Evolutionary conservation across 1,140 invertebrate genomes (phyloP).

Genomic region (Coptotermes formosanus): DNA sequence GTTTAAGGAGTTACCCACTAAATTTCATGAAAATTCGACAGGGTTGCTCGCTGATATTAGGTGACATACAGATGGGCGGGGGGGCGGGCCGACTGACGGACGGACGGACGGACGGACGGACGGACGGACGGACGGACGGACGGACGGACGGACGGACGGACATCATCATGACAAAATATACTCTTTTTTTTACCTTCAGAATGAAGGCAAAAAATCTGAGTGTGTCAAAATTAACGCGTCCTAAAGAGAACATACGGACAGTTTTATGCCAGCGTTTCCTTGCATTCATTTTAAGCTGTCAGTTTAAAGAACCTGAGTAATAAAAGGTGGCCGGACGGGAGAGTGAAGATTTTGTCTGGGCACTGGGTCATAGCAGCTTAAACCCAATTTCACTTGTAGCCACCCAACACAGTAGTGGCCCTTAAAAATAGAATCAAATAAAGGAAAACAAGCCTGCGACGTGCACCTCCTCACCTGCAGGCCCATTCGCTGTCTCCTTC

Average conservation of each 20-base stretch:
- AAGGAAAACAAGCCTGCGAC: neutral
- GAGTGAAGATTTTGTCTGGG: neutral
- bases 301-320: neutral
- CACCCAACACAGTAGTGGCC: neutral
- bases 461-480: neutral
- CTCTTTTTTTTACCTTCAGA: neutral
- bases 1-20: too few species aligned
- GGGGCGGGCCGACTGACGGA: too few species aligned
- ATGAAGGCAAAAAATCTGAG: too few species aligned
- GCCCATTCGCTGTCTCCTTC: neutral
- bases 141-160: too few species aligned
- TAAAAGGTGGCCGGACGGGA: neutral
- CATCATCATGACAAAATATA: too few species aligned
- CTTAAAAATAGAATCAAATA: constrained; percentile 15
- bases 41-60: too few species aligned
- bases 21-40: too few species aligned
- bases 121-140: too few species aligned
- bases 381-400: neutral
- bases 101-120: too few species aligned
- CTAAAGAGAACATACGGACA: neutral
- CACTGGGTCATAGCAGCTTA: neutral
- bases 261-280: neutral
- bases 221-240: neutral
- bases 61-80: too few species aligned
- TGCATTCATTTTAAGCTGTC: too few species aligned